phyloP scores from a whole-genome alignment of 1,140 invertebrate species.

The Armadillidium nasatum region DNA sequence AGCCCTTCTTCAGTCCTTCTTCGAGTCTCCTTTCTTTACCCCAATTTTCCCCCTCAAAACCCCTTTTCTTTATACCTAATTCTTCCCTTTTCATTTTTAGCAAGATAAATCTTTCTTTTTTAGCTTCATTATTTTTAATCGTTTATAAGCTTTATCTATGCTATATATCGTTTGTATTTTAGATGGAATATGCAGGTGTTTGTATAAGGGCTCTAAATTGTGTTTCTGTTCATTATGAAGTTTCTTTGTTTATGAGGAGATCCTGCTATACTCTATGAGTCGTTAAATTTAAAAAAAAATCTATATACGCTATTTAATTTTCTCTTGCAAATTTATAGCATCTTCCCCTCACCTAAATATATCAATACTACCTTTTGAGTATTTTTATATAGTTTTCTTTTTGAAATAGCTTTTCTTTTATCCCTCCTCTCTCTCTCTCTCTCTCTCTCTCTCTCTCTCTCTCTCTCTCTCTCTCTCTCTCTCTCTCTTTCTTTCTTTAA shows the following conservation, averaged over 20 bases:
- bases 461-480: conserved; percentile 31
- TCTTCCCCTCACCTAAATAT: conserved; percentile 44
- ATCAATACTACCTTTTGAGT: neutral
- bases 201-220: no score
- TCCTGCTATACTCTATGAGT: no score
- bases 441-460: conserved; percentile 11
- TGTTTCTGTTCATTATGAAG: no score
- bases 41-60: conserved; percentile 2
- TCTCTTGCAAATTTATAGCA: conserved; percentile 43
- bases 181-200: no score
- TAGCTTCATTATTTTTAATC: no score
- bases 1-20: conserved; percentile 10
- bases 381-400: conserved; percentile 33
- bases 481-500: conserved; percentile 3
- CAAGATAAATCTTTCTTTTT: no score
- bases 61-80: conserved; percentile 3
- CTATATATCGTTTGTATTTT: no score
- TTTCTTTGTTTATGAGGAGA: no score
- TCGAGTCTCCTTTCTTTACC: neutral
- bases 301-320: conserved; percentile 43
- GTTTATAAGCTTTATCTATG: no score
- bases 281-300: neutral
- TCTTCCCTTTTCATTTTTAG: neutral
- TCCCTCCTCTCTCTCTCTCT: conserved; percentile 16
- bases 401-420: neutral